phyloP scores from a whole-genome alignment of 37 sponge, comb jelly and placozoan genomes.

The Halisarca cf. caerulea region DNA sequence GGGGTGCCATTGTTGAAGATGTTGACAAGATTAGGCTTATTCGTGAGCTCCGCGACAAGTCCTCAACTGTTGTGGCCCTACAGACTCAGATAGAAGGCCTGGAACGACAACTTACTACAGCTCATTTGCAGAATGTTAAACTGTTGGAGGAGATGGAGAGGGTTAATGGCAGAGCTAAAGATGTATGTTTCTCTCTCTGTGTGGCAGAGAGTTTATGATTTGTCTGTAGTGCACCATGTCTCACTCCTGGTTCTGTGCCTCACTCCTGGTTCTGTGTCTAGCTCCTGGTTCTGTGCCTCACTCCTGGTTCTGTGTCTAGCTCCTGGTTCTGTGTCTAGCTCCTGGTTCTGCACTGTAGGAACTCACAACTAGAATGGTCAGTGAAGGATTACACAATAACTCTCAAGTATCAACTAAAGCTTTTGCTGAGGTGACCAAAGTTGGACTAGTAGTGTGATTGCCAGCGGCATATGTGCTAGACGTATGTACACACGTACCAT shows the following conservation, averaged over 20 bases:
- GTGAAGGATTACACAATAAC: neutral
- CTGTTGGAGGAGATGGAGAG: slow-evolving; percentile 64
- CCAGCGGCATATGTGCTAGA: too few species aligned
- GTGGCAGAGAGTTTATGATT: too few species aligned
- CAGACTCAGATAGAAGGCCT: slow-evolving; percentile 37
- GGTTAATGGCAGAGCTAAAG: slow-evolving; percentile 42
- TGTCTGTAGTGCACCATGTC: too few species aligned
- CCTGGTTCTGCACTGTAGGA: slow-evolving; percentile 39
- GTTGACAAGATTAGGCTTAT: slow-evolving; percentile 58
- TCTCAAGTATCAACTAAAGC: slow-evolving; percentile 1
- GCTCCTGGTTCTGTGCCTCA: too few species aligned
- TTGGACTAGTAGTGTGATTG: neutral
- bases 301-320: too few species aligned
- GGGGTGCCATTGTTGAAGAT: slow-evolving; percentile 53
- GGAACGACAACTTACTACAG: slow-evolving; percentile 51
- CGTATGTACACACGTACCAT: too few species aligned
- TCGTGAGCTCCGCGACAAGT: slow-evolving; percentile 64
- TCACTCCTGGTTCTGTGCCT: too few species aligned
- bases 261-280: too few species aligned
- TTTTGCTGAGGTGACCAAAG: slow-evolving; percentile 20
- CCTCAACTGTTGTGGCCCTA: slow-evolving; percentile 32
- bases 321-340: too few species aligned
- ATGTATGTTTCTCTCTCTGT: too few species aligned
- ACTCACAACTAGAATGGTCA: neutral
- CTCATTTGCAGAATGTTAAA: slow-evolving; percentile 28